Conservation (phyloP, 2,888 invertebrate species). For the Trichopria drosophilae region DNA sequence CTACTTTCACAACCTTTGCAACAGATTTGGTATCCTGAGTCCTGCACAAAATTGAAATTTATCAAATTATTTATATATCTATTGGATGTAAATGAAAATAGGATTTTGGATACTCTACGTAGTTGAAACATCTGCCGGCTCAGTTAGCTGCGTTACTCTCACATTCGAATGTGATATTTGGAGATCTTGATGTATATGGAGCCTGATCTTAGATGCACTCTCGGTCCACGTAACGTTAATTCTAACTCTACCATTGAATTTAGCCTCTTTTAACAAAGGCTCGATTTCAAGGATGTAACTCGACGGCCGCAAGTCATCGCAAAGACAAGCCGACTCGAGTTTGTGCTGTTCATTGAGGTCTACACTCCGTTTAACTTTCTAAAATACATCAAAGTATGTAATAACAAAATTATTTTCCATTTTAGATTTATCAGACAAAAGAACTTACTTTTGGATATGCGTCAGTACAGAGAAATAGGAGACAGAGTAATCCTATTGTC, state of each 20-base stretch:
- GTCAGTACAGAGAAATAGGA: too few relatives aligned
- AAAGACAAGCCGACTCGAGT: slow-evolving; percentile 39
- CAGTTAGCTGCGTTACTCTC: slow-evolving; percentile 52
- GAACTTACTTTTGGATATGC: too few relatives aligned
- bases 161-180: slow-evolving; percentile 64
- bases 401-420: slow-evolving; percentile 8
- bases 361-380: slow-evolving; percentile 62
- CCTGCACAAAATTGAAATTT: background rate
- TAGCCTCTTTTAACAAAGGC: slow-evolving; percentile 67
- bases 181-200: slow-evolving; percentile 70
- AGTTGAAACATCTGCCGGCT: slow-evolving; percentile 7
- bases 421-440: too few relatives aligned
- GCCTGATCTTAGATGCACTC: slow-evolving; percentile 65
- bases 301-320: slow-evolving; percentile 65
- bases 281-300: slow-evolving; percentile 70
- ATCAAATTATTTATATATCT: background rate
- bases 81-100: background rate
- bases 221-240: slow-evolving; percentile 72
- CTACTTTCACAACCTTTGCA: slow-evolving; percentile 18
- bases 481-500: too few relatives aligned
- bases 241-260: slow-evolving; percentile 69
- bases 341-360: slow-evolving; percentile 65
- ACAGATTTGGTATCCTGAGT: slow-evolving; percentile 4
- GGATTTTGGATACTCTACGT: slow-evolving; percentile 9
- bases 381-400: slow-evolving; percentile 17